Conservation (phyloP, 1,140 invertebrate species). For the Ips typographus region DNA sequence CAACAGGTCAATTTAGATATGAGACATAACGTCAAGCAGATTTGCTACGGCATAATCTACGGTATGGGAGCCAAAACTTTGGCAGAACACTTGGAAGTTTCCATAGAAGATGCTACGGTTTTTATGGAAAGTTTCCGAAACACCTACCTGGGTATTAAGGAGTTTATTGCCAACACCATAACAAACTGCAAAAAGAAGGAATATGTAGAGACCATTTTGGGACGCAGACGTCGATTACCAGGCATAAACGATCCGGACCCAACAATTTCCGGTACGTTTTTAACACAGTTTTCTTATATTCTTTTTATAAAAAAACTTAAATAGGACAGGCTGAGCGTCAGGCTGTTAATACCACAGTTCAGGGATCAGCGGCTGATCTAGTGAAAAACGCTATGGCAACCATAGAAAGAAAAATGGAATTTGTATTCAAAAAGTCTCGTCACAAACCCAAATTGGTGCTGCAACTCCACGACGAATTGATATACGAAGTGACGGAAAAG, state of each 20-base stretch:
- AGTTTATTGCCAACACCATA: constrained; percentile 68
- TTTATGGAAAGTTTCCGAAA: constrained; percentile 84
- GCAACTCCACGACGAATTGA: constrained; percentile 94
- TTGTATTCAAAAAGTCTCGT: constrained; percentile 46
- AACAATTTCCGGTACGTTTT: constrained; percentile 60
- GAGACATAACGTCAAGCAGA: constrained; percentile 86
- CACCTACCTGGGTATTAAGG: constrained; percentile 73
- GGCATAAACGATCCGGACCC: constrained; percentile 68
- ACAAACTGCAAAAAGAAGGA: constrained; percentile 70
- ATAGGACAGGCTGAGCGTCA: constrained; percentile 89
- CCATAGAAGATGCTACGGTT: constrained; percentile 74
- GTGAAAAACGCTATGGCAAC: constrained; percentile 87
- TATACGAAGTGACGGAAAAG: constrained; percentile 80
- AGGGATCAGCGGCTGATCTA: constrained; percentile 95
- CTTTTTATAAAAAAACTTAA: neutral
- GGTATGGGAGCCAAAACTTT: constrained; percentile 91
- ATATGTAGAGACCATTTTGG: constrained; percentile 81
- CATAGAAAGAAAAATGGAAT: constrained; percentile 63
- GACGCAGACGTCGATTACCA: constrained; percentile 77
- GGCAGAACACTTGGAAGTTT: constrained; percentile 78
- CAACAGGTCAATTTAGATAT: constrained; percentile 58
- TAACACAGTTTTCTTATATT: neutral
- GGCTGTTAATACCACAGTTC: constrained; percentile 92
- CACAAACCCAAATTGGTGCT: constrained; percentile 69
- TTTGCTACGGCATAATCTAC: constrained; percentile 97